These are phyloP conservation scores for Tetramorium simillimum DNA, from an alignment of 1,140 invertebrate species.

Conservation along the genomic window DNA sequence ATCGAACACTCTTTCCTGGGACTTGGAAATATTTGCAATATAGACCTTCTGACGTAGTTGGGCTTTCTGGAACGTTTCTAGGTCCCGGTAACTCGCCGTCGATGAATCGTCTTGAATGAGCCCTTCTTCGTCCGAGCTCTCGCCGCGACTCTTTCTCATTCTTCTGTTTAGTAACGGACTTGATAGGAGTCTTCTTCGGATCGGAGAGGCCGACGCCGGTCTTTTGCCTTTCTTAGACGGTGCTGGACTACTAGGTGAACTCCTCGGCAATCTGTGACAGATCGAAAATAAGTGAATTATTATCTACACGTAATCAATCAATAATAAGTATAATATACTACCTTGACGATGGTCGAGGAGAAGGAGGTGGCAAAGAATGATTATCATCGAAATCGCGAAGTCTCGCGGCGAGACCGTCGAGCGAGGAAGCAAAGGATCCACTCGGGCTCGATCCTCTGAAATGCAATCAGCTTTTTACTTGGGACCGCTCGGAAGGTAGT, in stretches of 20 bases:
- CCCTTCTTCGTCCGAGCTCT: constrained; percentile 95
- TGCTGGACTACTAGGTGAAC: constrained; percentile 90
- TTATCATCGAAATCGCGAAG: constrained; percentile 83
- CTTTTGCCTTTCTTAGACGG: constrained; percentile 90
- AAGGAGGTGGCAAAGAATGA: constrained; percentile 83
- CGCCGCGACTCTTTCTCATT: constrained; percentile 90
- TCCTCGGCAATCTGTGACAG: constrained; percentile 87
- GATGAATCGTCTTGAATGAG: constrained; percentile 87
- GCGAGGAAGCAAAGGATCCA: constrained; percentile 81
- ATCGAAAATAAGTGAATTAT: not conserved
- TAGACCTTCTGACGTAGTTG: constrained; percentile 96
- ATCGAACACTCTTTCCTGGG: not conserved
- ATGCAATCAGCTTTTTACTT: constrained; percentile 10
- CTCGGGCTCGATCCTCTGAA: constrained; percentile 79
- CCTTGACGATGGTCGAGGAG: constrained; percentile 82
- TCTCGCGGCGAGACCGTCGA: constrained; percentile 82
- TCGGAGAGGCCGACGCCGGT: constrained; percentile 92
- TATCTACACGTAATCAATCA: not conserved
- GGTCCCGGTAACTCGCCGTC: constrained; percentile 91
- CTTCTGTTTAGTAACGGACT: constrained; percentile 92
- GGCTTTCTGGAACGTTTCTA: constrained; percentile 98
- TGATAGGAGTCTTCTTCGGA: constrained; percentile 90
- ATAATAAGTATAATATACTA: constrained; percentile 46
- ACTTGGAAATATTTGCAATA: constrained; percentile 7
- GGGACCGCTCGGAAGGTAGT: not conserved